phyloP scores from a whole-genome alignment of 2,113 vertebrate species.

The Athene noctua region DNA sequence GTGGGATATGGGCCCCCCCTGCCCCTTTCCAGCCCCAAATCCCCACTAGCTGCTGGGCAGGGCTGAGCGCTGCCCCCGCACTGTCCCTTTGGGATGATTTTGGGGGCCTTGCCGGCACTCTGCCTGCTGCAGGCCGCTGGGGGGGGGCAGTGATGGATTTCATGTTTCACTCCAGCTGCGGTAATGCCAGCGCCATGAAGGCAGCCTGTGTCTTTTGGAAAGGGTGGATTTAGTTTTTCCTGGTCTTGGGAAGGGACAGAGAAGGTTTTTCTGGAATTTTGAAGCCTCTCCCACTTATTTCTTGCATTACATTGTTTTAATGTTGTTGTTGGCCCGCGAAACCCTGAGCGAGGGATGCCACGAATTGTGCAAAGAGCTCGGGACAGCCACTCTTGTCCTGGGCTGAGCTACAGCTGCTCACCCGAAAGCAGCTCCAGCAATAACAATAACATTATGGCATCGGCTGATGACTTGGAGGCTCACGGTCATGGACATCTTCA shows the following conservation, averaged over 20 bases:
- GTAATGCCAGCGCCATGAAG: not conserved
- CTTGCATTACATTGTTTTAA: not conserved
- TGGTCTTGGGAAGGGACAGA: not conserved
- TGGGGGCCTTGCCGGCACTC: not conserved
- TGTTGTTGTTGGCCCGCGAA: not conserved
- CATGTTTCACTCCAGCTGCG: not conserved
- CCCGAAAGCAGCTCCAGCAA: not conserved
- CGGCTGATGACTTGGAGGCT: not conserved
- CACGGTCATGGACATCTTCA: not conserved
- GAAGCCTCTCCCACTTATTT: not conserved
- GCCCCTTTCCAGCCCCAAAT: not conserved
- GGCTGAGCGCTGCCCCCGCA: not conserved
- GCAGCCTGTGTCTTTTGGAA: not conserved
- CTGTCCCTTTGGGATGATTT: not conserved
- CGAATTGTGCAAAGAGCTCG: not conserved
- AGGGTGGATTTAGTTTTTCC: not conserved
- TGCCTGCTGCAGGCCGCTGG: not conserved
- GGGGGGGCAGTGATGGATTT: not conserved
- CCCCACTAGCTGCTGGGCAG: not conserved
- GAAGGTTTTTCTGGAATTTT: not conserved
- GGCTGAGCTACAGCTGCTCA: not conserved
- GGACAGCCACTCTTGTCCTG: not conserved
- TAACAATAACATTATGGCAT: not conserved
- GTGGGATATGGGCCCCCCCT: fast-evolving
- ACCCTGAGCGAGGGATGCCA: not conserved